Evolutionary conservation across 2,888 invertebrate species (phyloP).

Genomic region (Stegana nigrithorax): DNA sequence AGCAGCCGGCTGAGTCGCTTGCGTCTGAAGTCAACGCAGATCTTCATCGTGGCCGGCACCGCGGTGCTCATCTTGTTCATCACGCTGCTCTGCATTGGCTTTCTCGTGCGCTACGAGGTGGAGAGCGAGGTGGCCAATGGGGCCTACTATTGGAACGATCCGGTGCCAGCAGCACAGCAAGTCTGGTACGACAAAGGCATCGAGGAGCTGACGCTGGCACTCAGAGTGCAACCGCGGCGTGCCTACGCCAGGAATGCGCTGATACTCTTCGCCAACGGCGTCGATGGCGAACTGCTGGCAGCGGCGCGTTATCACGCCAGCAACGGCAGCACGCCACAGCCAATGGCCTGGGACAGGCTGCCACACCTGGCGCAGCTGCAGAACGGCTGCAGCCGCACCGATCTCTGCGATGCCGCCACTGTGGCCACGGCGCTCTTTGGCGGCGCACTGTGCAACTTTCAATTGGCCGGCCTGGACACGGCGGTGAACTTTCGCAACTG

Average conservation of each 20-base stretch:
- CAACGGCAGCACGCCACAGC: conserved; percentile 30
- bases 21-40: conserved; percentile 45
- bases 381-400: conserved; percentile 85
- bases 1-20: no score
- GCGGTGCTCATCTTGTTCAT: conserved; percentile 47
- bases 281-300: conserved; percentile 84
- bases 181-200: conserved; percentile 70
- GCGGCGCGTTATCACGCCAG: conserved; percentile 69
- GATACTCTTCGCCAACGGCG: conserved; percentile 87
- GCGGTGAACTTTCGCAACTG: conserved; percentile 74
- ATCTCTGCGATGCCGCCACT: conserved; percentile 86
- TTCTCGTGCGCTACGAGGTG: conserved; percentile 56
- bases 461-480: conserved; percentile 79
- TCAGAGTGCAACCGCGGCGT: conserved; percentile 70
- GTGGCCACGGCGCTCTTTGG: conserved; percentile 85
- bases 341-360: conserved; percentile 81
- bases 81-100: conserved; percentile 53
- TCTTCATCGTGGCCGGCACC: conserved; percentile 52
- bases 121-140: conserved; percentile 50
- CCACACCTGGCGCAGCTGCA: conserved; percentile 83
- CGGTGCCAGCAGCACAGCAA: conserved; percentile 47
- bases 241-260: conserved; percentile 76
- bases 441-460: conserved; percentile 83
- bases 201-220: conserved; percentile 71
- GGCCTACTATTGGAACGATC: conserved; percentile 51